A percentile compares a stretch with the other conserved stretches of the same genome.
Evolutionary conservation across 2,113 vertebrate genomes (phyloP).

Genomic region (Mus musculus): GRCm39 chr4:73279001-73279500

Average conservation of each 20-base stretch:
- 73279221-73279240: not conserved
- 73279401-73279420: not conserved
- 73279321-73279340: not conserved
- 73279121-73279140: not conserved
- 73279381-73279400: not conserved
- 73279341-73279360: not conserved
- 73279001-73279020: not conserved
- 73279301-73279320: not conserved
- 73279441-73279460: not conserved
- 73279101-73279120: constrained; percentile 29
- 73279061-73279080: not conserved
- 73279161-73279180: not conserved
- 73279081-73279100: not conserved
- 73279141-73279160: not conserved
- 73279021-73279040: constrained; percentile 15
- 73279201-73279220: not conserved
- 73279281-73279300: not conserved
- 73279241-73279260: not conserved
- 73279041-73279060: not conserved
- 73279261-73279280: not conserved
- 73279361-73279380: not conserved
- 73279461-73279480: not conserved
- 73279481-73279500: not conserved
- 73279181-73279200: constrained; percentile 12
- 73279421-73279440: not conserved